Conservation (phyloP, 2,113 vertebrate genomes). For the Zootoca vivipara region DNA sequence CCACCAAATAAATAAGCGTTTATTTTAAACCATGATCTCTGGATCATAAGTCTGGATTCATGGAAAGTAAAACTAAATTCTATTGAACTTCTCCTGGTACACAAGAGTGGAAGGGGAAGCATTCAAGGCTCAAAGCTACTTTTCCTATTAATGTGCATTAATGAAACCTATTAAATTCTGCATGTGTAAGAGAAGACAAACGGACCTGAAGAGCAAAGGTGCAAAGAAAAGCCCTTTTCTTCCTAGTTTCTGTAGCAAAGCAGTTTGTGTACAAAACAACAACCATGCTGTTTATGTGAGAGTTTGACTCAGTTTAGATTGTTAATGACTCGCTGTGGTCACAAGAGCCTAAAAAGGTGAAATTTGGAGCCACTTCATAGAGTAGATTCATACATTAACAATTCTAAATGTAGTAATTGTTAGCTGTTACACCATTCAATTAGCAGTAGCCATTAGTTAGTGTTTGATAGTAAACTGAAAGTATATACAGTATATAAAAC, state of each 20-base stretch:
- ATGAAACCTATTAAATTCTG: not conserved
- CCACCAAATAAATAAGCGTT: not conserved
- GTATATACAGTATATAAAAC: not conserved
- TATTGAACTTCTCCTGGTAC: not conserved
- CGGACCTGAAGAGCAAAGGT: not conserved
- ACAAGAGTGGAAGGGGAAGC: not conserved
- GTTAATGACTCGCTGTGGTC: not conserved
- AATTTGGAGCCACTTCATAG: conserved; percentile 43
- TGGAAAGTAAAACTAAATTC: not conserved
- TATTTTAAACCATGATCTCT: not conserved
- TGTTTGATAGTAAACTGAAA: not conserved
- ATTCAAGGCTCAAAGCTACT: not conserved
- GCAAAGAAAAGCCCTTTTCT: not conserved
- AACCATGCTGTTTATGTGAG: not conserved
- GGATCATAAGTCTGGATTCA: not conserved
- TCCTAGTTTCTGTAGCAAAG: not conserved
- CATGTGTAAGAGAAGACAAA: not conserved
- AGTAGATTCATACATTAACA: not conserved
- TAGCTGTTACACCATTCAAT: not conserved
- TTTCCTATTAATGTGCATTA: not conserved
- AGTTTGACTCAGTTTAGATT: not conserved
- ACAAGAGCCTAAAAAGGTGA: not conserved
- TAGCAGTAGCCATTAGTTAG: not conserved
- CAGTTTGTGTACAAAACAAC: not conserved
- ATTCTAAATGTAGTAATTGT: not conserved